Evolutionary conservation across 1,140 invertebrate genomes (phyloP).

Genomic region (Euwallacea similis): DNA sequence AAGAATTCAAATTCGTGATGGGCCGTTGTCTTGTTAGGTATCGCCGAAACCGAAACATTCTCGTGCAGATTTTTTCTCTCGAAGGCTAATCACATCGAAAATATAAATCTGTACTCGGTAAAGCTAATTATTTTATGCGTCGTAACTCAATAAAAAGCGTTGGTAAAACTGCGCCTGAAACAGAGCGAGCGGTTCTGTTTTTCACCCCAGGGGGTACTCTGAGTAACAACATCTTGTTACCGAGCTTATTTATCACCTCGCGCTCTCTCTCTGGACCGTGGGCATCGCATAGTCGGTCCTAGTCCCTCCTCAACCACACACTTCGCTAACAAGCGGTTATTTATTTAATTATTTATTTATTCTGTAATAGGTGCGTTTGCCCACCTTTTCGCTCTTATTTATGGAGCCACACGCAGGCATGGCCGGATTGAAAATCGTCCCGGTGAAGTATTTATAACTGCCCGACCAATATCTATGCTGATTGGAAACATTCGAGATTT

Average conservation of each 20-base stretch:
- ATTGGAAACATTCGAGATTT: conserved; percentile 45
- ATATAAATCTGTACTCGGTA: not conserved
- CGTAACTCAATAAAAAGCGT: conserved; percentile 42
- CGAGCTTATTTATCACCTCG: conserved; percentile 52
- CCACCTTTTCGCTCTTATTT: conserved; percentile 53
- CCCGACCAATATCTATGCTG: conserved; percentile 51
- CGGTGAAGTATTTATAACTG: conserved; percentile 50
- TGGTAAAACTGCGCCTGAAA: conserved; percentile 34
- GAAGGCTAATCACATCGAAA: conserved; percentile 1
- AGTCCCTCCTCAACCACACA: conserved; percentile 48
- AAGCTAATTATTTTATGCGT: conserved; percentile 39
- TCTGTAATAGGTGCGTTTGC: conserved; percentile 55
- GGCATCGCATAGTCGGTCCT: conserved; percentile 21
- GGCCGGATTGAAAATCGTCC: conserved; percentile 50
- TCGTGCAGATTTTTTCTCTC: too few species aligned
- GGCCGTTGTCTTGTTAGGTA: not conserved
- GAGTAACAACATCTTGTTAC: conserved; percentile 54
- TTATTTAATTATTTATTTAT: conserved; percentile 57
- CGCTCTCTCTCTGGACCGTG: conserved; percentile 37
- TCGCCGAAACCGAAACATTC: too few species aligned
- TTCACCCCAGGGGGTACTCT: conserved; percentile 52
- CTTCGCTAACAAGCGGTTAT: conserved; percentile 55
- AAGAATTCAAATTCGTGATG: conserved; percentile 24
- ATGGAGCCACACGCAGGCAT: conserved; percentile 53
- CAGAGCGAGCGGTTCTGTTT: conserved; percentile 45